Conservation (phyloP, 2,888 invertebrate genomes). For the Mythimna vitellina region DNA sequence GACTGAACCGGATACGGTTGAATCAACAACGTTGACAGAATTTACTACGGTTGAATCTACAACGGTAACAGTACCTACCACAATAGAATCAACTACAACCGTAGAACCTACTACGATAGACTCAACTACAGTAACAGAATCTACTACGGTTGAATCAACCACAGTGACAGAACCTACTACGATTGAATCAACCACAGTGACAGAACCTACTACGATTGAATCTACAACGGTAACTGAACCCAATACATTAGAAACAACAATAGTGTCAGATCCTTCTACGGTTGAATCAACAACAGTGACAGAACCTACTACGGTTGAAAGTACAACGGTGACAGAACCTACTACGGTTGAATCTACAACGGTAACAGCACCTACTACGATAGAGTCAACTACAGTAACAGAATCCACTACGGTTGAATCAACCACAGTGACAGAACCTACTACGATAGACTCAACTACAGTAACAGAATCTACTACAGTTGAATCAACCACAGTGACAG, state of each 20-base stretch:
- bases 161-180: too few relatives aligned
- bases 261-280: background rate
- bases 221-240: background rate
- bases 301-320: constrained; percentile 15
- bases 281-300: constrained; percentile 16
- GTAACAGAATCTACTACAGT: background rate
- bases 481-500: background rate
- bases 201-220: background rate
- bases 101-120: constrained; percentile 2
- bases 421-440: background rate
- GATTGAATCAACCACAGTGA: too few relatives aligned
- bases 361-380: background rate
- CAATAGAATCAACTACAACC: constrained; percentile 1
- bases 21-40: constrained; percentile 3
- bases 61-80: constrained; percentile 1
- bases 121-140: background rate
- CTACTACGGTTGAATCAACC: background rate
- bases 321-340: background rate
- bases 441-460: background rate
- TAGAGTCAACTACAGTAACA: background rate
- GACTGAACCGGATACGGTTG: background rate
- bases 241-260: background rate
- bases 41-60: background rate
- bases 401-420: constrained; percentile 7
- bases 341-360: background rate